Base-by-base conservation (phyloP, 2,888 invertebrate species). In the Hypena proboscidalis region DNA sequence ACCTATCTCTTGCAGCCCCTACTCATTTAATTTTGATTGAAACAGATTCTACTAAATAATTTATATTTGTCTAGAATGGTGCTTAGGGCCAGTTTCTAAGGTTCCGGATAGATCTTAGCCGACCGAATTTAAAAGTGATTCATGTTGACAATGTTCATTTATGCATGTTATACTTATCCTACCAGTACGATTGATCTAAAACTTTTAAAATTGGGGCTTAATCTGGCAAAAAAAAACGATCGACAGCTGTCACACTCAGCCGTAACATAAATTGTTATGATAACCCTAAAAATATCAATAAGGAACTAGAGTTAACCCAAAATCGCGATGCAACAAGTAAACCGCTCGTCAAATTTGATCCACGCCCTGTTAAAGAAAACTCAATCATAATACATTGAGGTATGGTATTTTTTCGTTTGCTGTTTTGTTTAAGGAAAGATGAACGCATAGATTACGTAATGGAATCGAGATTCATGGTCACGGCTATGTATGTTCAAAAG, bases 401-500 rank as follows among this genome's bases (percentile, higher is more conserved):
- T 57, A 70, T 36, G 55, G 61, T 53, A 15, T 6, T 19, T 45
- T 37, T 58, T 46, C 14, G 14, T 4, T 2, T 31, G 17, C 8
- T 37, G 43, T 44, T 29, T 34, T 35, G 55, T 62, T 57, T 69
- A 57, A 79, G 74, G 77, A 79, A 80, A 79, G 78, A 82, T 79
- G 80, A 79, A 69, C 78, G 74, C 72, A 80, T 68, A 71, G 68
- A 70, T 87, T 86, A 85, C 85, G 84, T 83, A 87, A 88, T 73
- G 69, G 77, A 84, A 83, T 78, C 80, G 71, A 76, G 70, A 76
- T 80, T 84, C 87, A 88, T 80, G 88, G 85, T 86, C 89, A 89
- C 70, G 85, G 85, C 70, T 62, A 57, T 58, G 65, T 64, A 74
- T 77, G 72, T 71, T 74, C 73, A 74, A 84, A 65, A 87, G 86